Base-by-base conservation (phyloP, 2,888 invertebrate genomes). In the Cephus pulcher region DNA sequence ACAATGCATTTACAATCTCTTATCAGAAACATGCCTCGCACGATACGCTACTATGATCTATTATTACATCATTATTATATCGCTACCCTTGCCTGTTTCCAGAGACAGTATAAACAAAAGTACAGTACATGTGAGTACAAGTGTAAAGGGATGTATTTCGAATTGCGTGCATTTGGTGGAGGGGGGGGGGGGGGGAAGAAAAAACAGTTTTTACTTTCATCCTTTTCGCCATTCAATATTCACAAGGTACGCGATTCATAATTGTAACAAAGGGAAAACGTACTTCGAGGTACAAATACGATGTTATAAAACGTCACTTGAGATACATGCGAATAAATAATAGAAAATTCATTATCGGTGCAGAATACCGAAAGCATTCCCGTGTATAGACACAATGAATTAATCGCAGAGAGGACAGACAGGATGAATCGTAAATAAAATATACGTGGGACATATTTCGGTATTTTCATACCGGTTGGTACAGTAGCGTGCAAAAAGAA, bases 261-360 rank as follows among this genome's bases (percentile, higher is more conserved):
- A 23, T 56, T 23, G 9, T 23, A 56, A 56, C 56, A 56, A 23
- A 56, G 56, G 56, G 56, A 23, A 23, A 56, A 30, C 15, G 40
- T 15, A 40, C 23, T 23, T 9, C 6, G 56, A 56, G 56, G 56
- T 40, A 56, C 9, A 9, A 56, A 56, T 56, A 56, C 6, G 37
- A 15, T 56, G 56, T 15, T 23, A 23, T 23, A 56, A 23, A 56
- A 56, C 56, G 23, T 56, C 56, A 56, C 56, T 56, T 56, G 56
- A 56, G 56, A 23, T 23, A 23, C 75, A 69, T 80, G 89, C 89
- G 81, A 89, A 89, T 71, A 87, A 86, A 56, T 86, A 84, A 84
- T 23, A 56, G 23, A 93, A 87, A 78, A 78, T 78, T 71, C 87
- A 88, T 75, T 86, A 86, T 75, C 81, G 81, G 73, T 74, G 33